These are phyloP conservation scores for Nyctibius grandis DNA, from an alignment of 2,797 vertebrate genomes.

Conservation along the genomic window DNA sequence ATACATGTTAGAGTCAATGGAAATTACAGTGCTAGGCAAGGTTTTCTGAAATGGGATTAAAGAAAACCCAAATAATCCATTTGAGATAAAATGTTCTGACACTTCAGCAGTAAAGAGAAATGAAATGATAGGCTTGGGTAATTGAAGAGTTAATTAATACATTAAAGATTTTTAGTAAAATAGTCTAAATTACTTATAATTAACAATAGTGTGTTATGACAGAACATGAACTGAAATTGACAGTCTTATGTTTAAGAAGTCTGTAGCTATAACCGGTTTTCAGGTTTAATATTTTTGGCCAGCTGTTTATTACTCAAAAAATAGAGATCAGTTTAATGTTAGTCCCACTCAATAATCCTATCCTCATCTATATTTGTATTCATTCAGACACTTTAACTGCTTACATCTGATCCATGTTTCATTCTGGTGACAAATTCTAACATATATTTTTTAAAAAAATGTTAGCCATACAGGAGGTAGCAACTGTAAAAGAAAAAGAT, in stretches of 20 bases:
- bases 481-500: not conserved
- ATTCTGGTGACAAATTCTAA: not conserved
- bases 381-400: not conserved
- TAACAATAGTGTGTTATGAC: not conserved
- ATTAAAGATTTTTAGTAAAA: conserved; percentile 6
- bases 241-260: not conserved
- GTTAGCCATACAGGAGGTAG: not conserved
- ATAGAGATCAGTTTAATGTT: not conserved
- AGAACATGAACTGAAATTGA: not conserved
- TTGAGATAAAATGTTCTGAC: conserved; percentile 55
- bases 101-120: conserved; percentile 28
- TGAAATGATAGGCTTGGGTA: conserved; percentile 20
- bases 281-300: not conserved
- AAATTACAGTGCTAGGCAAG: conserved; percentile 29
- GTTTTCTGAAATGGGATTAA: conserved; percentile 66
- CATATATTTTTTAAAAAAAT: not conserved
- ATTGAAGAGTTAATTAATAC: conserved; percentile 56
- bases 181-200: not conserved
- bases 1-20: not conserved
- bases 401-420: not conserved
- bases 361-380: not conserved
- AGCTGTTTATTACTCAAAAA: not conserved
- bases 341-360: not conserved
- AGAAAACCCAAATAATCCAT: conserved; percentile 59
- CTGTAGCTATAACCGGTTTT: not conserved